phyloP scores from a whole-genome alignment of 2,113 vertebrate species.

The Poecilia latipinna region DNA sequence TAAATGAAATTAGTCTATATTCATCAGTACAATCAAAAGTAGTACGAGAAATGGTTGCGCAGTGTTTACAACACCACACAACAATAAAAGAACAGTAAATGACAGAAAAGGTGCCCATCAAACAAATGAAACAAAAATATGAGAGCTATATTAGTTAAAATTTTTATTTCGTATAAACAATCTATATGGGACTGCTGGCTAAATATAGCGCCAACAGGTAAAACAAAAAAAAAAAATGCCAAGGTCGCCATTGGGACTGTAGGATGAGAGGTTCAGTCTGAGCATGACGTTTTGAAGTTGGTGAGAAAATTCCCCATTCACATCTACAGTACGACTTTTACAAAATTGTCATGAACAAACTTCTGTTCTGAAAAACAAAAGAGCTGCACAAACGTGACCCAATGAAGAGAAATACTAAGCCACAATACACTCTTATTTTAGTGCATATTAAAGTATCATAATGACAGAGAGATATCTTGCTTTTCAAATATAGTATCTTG shows the following conservation, averaged over 20 bases:
- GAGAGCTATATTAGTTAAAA: conserved; percentile 65
- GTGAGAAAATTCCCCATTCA: conserved; percentile 56
- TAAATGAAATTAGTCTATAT: conserved; percentile 69
- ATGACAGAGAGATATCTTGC: conserved; percentile 60
- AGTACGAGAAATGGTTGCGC: conserved; percentile 54
- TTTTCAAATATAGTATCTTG: conserved; percentile 61
- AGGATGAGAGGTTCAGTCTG: conserved; percentile 62
- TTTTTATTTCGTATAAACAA: conserved; percentile 70
- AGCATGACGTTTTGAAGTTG: conserved; percentile 57
- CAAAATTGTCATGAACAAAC: conserved; percentile 10
- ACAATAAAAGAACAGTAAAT: conserved; percentile 42
- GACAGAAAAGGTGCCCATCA: conserved; percentile 71
- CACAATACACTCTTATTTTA: conserved; percentile 68
- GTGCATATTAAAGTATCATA: conserved; percentile 76
- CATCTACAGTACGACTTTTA: conserved; percentile 51
- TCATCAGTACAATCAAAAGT: conserved; percentile 70
- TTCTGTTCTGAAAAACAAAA: conserved; percentile 13
- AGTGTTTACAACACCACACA: conserved; percentile 62
- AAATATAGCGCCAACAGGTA: conserved; percentile 67
- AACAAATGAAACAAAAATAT: conserved; percentile 61
- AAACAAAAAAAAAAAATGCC: conserved; percentile 43
- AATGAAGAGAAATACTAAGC: conserved; percentile 45
- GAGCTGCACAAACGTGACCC: conserved; percentile 26
- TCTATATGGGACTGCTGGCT: conserved; percentile 63
- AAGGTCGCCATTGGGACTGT: conserved; percentile 62